Evolutionary conservation across 2,113 vertebrate species (phyloP), one percentile per base, ranked within the genome.

Genomic region (Scolopax mira): DNA sequence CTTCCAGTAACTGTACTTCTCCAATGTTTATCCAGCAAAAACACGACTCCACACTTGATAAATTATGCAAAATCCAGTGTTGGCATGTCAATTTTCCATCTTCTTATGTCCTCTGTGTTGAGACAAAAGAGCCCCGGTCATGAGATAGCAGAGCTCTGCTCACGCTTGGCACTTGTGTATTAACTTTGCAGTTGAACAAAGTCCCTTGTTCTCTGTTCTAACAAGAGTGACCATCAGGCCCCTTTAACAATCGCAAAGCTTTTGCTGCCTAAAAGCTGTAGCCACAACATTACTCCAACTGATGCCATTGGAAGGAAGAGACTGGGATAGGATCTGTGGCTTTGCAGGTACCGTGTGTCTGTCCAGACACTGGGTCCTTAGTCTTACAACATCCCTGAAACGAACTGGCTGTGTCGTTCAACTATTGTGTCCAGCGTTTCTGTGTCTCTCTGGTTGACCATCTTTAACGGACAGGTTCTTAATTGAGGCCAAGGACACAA

Each of bases 241-340:
- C 0, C 0, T 30, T 75, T 35, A 52, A 19, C 81, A 46, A 2
- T 35, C 11, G 2, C 49, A 22, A 16, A 57, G 64, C 17, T 79
- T 90, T 78, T 72, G 13, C 51, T 79, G 73, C 42, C 46, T 51
- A 19, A 72, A 77, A 73, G 11, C 54, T 46, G 33, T 35, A 57
- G 35, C 35, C 52, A 4, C 7, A 2, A 27, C 0, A 0, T 75
- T 48, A 6, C 33, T 49, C 7, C 16, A 55, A 27, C 33, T 31
- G 48, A 46, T 85, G 66, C 54, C 46, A 4, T 16, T 64, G 61
- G 51, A 81, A 18, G 3, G 4, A 49, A 58, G 54, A 65, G 48
- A 1, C 41, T 30, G 37, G 27, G 14, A 9, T 77, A 25, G 73
- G 58, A 52, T 52, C 69, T 91, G 61, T 41, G 44, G 8, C 71